phyloP scores from a whole-genome alignment of 2,888 invertebrate genomes.

The Agrypnus murinus region DNA sequence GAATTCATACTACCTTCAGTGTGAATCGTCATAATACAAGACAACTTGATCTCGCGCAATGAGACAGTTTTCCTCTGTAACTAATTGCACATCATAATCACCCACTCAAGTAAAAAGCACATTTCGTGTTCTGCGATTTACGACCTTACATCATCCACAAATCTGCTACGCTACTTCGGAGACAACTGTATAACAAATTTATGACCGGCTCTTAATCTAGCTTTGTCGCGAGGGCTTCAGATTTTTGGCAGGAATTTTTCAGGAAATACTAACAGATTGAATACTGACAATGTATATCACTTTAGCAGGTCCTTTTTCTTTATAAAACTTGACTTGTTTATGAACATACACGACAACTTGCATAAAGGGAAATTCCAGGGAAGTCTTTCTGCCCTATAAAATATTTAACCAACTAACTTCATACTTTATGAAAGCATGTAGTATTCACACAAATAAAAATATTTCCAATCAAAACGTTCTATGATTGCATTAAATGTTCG shows the following conservation, averaged over 20 bases:
- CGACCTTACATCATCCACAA: conserved; percentile 45
- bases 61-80: conserved; percentile 30
- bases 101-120: conserved; percentile 46
- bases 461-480: too few relatives aligned
- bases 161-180: conserved; percentile 41
- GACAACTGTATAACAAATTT: conserved; percentile 47
- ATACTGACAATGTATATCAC: neutral
- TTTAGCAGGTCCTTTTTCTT: too few relatives aligned
- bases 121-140: conserved; percentile 47
- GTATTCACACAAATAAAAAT: too few relatives aligned
- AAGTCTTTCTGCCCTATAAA: too few relatives aligned
- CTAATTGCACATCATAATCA: conserved; percentile 49
- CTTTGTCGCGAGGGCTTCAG: conserved; percentile 28
- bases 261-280: conserved; percentile 4
- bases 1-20: too few relatives aligned
- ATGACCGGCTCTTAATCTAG: conserved; percentile 38
- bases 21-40: conserved; percentile 9
- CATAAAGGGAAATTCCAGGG: too few relatives aligned
- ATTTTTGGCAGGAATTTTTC: conserved; percentile 19
- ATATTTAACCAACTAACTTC: too few relatives aligned
- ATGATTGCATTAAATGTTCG: too few relatives aligned
- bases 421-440: too few relatives aligned
- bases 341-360: too few relatives aligned
- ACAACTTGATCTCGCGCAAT: conserved; percentile 5
- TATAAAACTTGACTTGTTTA: too few relatives aligned